phyloP scores from a whole-genome alignment of 2,888 invertebrate species.

The Drosophila subquinaria region DNA sequence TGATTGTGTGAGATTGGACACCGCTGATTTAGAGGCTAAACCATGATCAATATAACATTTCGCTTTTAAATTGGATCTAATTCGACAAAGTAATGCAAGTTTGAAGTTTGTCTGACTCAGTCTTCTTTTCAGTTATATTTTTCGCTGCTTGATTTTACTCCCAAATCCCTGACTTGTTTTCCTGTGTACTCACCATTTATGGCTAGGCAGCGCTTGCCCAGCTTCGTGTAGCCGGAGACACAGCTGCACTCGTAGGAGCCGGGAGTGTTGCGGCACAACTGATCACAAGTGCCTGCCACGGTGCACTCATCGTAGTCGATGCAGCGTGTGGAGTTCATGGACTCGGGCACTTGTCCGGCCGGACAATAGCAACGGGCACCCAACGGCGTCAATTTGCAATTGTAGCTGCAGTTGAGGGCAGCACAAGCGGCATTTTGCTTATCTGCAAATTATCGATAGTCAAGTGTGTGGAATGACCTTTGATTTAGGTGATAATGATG shows the following conservation, averaged over 20 bases:
- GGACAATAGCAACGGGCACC: conserved; percentile 92
- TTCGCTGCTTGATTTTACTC: background rate
- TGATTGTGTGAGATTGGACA: too few species aligned
- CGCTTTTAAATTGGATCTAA: too few species aligned
- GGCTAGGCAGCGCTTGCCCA: conserved; percentile 88
- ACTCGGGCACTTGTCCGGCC: conserved; percentile 87
- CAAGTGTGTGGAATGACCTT: conserved; percentile 8
- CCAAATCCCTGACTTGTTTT: background rate
- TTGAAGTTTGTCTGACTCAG: too few species aligned
- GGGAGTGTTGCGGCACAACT: conserved; percentile 89
- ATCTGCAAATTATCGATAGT: conserved; percentile 62
- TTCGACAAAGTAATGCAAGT: too few species aligned
- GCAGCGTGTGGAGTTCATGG: conserved; percentile 87
- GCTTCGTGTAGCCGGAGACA: conserved; percentile 89
- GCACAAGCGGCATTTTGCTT: conserved; percentile 86
- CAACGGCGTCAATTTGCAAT: conserved; percentile 90
- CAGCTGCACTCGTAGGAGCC: conserved; percentile 91
- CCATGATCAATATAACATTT: too few species aligned
- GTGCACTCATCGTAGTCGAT: conserved; percentile 92
- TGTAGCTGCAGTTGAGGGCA: conserved; percentile 87
- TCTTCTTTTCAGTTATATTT: background rate
- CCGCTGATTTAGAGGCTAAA: too few species aligned
- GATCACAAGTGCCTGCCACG: conserved; percentile 90
- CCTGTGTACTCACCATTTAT: conserved; percentile 88
- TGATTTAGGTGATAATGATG: conserved; percentile 9